Conservation (phyloP, 2,113 vertebrate species). For the Phyllopteryx taeniolatus region DNA sequence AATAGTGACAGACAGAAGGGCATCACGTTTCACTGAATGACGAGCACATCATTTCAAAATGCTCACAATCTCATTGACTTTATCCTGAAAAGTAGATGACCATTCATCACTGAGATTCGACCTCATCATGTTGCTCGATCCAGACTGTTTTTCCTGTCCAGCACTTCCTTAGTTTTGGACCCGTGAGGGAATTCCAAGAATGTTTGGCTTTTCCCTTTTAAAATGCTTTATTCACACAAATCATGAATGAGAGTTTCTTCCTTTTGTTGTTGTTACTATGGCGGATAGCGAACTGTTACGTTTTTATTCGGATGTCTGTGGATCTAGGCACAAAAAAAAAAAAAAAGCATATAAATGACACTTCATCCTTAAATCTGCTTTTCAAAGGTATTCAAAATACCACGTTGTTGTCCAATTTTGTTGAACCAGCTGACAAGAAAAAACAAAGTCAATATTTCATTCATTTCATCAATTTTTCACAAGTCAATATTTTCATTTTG, state of each 20-base stretch:
- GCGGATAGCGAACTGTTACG: neutral
- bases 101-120: neutral
- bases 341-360: neutral
- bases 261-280: neutral
- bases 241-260: slow-evolving; percentile 5
- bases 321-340: neutral
- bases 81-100: neutral
- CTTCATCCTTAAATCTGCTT: neutral
- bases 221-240: slow-evolving; percentile 4
- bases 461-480: no score
- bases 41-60: neutral
- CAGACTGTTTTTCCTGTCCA: slow-evolving; percentile 10
- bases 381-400: neutral
- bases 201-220: slow-evolving; percentile 5
- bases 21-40: slow-evolving; percentile 2
- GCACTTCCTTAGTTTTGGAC: slow-evolving; percentile 6
- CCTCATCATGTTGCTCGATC: slow-evolving; percentile 4
- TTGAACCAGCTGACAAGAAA: neutral
- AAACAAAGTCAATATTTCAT: neutral
- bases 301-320: neutral
- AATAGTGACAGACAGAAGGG: neutral
- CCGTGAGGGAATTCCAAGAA: slow-evolving; percentile 7
- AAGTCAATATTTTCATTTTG: neutral
- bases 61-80: neutral
- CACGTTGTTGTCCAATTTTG: neutral